Percentiles rank a stretch among this genome's conserved stretches.
Evolutionary conservation across 2,888 invertebrate genomes (phyloP).

Genomic region (Hofmannophila pseudospretella): DNA sequence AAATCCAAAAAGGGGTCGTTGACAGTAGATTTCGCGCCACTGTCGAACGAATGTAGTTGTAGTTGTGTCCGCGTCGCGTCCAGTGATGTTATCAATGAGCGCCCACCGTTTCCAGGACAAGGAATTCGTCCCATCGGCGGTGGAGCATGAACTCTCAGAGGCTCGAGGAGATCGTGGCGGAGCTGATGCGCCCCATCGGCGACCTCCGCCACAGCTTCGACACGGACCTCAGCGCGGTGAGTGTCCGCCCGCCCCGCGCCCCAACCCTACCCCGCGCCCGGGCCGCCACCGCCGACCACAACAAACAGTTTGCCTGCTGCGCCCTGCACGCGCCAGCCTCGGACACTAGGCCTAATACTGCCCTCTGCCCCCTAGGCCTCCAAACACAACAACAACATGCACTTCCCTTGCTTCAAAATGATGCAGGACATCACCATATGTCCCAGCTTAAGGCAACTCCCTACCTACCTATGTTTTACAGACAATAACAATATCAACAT

Average conservation of each 20-base stretch:
- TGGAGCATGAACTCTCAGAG: slow-evolving; percentile 70
- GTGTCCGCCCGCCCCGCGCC: slow-evolving; percentile 20
- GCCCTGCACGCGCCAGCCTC: too few relatives aligned
- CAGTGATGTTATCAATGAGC: slow-evolving; percentile 59
- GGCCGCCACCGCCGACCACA: neutral
- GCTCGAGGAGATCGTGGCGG: slow-evolving; percentile 63
- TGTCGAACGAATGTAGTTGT: slow-evolving; percentile 28
- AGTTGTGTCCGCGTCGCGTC: slow-evolving; percentile 39
- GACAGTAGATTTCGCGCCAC: slow-evolving; percentile 72
- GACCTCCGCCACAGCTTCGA: slow-evolving; percentile 62
- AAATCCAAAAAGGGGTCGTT: slow-evolving; percentile 48
- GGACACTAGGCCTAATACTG: too few relatives aligned
- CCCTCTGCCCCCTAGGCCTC: too few relatives aligned
- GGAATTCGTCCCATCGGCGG: slow-evolving; percentile 45
- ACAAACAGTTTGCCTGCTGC: neutral
- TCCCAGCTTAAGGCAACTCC: too few relatives aligned
- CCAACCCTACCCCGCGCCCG: slow-evolving; percentile 8
- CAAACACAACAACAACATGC: too few relatives aligned
- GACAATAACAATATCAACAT: too few relatives aligned
- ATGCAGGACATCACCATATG: too few relatives aligned
- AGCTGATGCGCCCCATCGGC: slow-evolving; percentile 64
- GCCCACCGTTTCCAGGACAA: slow-evolving; percentile 56
- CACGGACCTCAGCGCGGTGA: slow-evolving; percentile 63
- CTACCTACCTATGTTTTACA: too few relatives aligned
- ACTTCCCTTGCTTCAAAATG: too few relatives aligned